Evolutionary conservation across 2,797 vertebrate species (phyloP).

Genomic region (Vultur gryphus): DNA sequence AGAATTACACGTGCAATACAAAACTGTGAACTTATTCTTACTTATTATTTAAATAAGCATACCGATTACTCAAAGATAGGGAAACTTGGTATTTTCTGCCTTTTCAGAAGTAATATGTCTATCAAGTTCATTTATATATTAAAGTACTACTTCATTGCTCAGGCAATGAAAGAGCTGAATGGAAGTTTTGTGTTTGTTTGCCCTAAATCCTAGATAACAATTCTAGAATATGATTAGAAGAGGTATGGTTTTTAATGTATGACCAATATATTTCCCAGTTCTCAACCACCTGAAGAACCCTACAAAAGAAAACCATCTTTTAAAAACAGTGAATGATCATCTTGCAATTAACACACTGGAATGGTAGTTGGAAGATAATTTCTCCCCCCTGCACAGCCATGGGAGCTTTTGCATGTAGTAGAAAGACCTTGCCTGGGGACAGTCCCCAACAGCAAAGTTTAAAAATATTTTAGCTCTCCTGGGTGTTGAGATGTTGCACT

Average conservation of each 20-base stretch:
- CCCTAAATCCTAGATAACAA: neutral
- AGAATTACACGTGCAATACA: neutral
- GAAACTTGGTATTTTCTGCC: neutral
- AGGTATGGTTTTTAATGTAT: neutral
- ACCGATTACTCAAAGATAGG: neutral
- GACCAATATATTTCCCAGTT: neutral
- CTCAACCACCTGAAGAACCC: neutral
- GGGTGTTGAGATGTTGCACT: neutral
- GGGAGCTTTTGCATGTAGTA: neutral
- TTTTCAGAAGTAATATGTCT: neutral
- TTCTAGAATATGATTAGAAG: neutral
- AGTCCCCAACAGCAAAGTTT: neutral
- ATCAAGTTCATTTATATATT: neutral
- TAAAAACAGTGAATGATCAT: fast-evolving
- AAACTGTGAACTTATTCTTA: neutral
- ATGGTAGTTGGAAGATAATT: neutral
- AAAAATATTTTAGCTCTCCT: neutral
- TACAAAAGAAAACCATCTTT: neutral
- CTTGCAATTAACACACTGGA: neutral
- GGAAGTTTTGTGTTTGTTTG: neutral
- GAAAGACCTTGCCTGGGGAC: neutral
- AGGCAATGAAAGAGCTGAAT: neutral
- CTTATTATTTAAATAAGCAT: neutral
- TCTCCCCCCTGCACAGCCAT: neutral
- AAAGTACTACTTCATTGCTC: neutral